A percentile compares a stretch with the other conserved stretches of the same genome.
phyloP scores from a whole-genome alignment of 2,113 vertebrate genomes.

The Forbesichthys papilliferus region DNA sequence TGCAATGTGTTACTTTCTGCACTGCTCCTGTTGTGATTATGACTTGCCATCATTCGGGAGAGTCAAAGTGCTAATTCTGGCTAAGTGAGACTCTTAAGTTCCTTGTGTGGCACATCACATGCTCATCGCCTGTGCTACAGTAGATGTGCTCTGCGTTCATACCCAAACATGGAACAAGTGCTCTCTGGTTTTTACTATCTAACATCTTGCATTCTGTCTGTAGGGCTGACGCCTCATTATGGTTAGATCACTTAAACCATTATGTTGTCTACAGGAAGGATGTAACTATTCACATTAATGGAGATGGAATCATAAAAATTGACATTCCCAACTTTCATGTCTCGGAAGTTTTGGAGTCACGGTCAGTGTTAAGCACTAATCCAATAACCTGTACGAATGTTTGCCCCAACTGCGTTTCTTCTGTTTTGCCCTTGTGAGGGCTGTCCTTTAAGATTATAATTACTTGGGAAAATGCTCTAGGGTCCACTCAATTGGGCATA shows the following conservation, averaged over 20 bases:
- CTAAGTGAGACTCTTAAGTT: slow-evolving; percentile 12
- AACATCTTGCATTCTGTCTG: slow-evolving; percentile 71
- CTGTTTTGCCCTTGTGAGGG: slow-evolving; percentile 7
- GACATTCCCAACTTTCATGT: slow-evolving; percentile 55
- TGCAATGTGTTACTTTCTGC: slow-evolving; percentile 5
- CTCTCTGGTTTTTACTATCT: slow-evolving; percentile 57
- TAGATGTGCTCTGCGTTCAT: slow-evolving; percentile 50
- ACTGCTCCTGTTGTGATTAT: slow-evolving; percentile 2
- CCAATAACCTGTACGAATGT: slow-evolving; percentile 19
- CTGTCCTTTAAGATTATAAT: slow-evolving; percentile 3
- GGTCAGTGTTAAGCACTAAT: slow-evolving; percentile 49
- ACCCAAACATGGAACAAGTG: slow-evolving; percentile 52
- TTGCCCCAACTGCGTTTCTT: background rate
- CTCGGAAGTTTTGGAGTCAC: slow-evolving; percentile 59
- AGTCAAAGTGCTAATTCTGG: background rate
- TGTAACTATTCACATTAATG: slow-evolving; percentile 54
- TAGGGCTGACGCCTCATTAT: slow-evolving; percentile 67
- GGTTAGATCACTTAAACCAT: slow-evolving; percentile 71
- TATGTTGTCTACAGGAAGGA: slow-evolving; percentile 69
- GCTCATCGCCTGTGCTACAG: slow-evolving; percentile 16
- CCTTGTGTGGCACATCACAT: slow-evolving; percentile 45
- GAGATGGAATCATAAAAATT: slow-evolving; percentile 67
- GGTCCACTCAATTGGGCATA: too few species aligned
- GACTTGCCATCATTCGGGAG: slow-evolving; percentile 5
- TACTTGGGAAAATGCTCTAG: background rate